These are phyloP conservation scores for Diphyllodes magnificus DNA, from an alignment of 2,113 vertebrate genomes.

Conservation along the genomic window DNA sequence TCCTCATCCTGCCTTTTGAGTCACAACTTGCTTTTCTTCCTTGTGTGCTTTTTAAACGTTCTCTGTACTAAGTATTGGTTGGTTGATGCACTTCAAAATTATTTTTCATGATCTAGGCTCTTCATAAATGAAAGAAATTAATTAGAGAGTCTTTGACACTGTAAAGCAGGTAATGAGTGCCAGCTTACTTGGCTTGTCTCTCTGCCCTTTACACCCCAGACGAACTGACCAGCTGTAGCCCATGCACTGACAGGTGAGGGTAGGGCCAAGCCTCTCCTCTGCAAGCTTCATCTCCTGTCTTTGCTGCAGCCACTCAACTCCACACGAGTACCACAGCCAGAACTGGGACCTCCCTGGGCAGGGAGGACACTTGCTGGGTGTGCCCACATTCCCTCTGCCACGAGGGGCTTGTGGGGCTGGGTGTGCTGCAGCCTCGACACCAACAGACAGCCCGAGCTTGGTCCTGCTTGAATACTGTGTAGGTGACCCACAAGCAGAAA, in stretches of 20 bases:
- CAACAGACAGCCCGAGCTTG: background rate
- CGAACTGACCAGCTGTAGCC: background rate
- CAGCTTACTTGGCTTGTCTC: background rate
- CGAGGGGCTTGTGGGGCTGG: accelerated
- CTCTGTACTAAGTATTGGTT: background rate
- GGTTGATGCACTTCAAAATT: background rate
- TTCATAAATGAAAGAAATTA: background rate
- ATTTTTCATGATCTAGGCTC: background rate
- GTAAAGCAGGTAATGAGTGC: background rate
- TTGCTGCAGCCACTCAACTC: background rate
- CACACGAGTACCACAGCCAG: accelerated
- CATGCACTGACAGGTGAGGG: background rate
- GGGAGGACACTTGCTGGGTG: background rate
- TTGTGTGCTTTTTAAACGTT: background rate
- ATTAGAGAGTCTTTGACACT: background rate
- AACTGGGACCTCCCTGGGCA: background rate
- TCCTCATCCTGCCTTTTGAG: background rate
- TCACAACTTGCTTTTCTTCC: background rate
- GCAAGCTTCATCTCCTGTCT: background rate
- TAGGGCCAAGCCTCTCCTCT: background rate
- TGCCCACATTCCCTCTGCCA: background rate
- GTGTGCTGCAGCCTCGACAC: accelerated
- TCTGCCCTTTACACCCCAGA: background rate
- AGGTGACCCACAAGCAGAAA: background rate
- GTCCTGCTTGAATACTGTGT: background rate